A percentile compares a stretch with the other conserved stretches of the same genome.
Conservation (phyloP, 1,140 invertebrate species). For the Psilanteris sp. region DNA sequence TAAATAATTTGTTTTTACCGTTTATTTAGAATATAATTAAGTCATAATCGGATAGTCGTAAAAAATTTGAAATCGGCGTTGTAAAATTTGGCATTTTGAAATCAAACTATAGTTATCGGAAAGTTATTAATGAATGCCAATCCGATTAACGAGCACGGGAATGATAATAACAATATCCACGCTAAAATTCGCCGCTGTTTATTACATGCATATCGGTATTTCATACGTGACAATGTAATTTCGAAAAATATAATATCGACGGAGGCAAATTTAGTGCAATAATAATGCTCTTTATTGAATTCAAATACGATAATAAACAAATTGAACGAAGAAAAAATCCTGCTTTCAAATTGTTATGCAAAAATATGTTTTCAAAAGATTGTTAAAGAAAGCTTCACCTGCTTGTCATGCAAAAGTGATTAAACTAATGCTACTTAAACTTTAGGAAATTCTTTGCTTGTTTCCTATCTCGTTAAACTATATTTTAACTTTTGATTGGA, state of each 20-base stretch:
- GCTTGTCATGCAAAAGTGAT: constrained; percentile 42
- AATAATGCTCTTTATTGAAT: constrained; percentile 3
- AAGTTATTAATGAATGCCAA: constrained; percentile 58
- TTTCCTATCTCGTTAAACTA: constrained; percentile 59
- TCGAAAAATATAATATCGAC: constrained; percentile 30
- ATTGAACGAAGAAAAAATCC: constrained; percentile 12
- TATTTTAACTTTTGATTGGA: constrained; percentile 59
- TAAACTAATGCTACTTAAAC: constrained; percentile 57
- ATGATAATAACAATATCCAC: constrained; percentile 64
- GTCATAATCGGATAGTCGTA: constrained; percentile 37
- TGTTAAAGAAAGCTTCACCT: constrained; percentile 4
- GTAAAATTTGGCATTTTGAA: constrained; percentile 59
- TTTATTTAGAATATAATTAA: constrained; percentile 50
- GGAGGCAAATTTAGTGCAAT: too few species aligned
- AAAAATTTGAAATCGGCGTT: constrained; percentile 46
- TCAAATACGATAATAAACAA: constrained; percentile 6
- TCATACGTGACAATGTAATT: constrained; percentile 33
- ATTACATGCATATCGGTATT: constrained; percentile 50
- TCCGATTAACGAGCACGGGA: constrained; percentile 57
- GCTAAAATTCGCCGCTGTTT: constrained; percentile 59
- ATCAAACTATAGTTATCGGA: constrained; percentile 43
- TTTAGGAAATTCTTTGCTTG: constrained; percentile 48
- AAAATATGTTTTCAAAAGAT: too few species aligned
- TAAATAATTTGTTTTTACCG: constrained; percentile 35
- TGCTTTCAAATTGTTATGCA: constrained; percentile 1